A percentile compares a stretch with the other conserved stretches of the same genome.
Conservation (phyloP, 2,888 invertebrate species). For the Cerastoderma edule region DNA sequence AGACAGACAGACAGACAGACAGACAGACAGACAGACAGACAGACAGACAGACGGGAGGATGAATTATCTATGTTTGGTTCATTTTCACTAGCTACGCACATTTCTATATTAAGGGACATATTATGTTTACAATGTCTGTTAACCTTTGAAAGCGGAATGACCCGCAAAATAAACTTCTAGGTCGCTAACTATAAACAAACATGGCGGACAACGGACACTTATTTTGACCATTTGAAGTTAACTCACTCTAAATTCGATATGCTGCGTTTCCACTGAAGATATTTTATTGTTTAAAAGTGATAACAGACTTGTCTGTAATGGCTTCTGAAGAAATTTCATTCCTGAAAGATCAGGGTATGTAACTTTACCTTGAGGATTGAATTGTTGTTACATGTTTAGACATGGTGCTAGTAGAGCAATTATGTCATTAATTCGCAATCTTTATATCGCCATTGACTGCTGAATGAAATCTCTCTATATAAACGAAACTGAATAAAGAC, state of each 20-base stretch:
- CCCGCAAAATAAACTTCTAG: slow-evolving; percentile 8
- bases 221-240: neutral
- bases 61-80: neutral
- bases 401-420: neutral
- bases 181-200: slow-evolving; percentile 58
- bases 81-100: neutral
- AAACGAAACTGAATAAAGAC: no score
- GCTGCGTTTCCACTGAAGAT: no score
- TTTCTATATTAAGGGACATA: neutral
- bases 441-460: neutral
- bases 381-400: slow-evolving; percentile 31
- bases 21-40: neutral
- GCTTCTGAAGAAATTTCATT: slow-evolving; percentile 64
- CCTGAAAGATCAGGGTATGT: slow-evolving; percentile 68
- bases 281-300: no score
- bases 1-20: neutral
- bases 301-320: no score
- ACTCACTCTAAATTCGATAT: no score
- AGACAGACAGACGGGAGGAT: neutral
- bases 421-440: neutral
- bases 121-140: neutral
- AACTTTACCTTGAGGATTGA: no score
- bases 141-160: neutral
- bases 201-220: slow-evolving; percentile 43
- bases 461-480: no score